Evolutionary conservation across 1,140 invertebrate genomes (phyloP), one percentile per base, ranked within the genome.

Genomic region (Cotesia chilonis): DNA sequence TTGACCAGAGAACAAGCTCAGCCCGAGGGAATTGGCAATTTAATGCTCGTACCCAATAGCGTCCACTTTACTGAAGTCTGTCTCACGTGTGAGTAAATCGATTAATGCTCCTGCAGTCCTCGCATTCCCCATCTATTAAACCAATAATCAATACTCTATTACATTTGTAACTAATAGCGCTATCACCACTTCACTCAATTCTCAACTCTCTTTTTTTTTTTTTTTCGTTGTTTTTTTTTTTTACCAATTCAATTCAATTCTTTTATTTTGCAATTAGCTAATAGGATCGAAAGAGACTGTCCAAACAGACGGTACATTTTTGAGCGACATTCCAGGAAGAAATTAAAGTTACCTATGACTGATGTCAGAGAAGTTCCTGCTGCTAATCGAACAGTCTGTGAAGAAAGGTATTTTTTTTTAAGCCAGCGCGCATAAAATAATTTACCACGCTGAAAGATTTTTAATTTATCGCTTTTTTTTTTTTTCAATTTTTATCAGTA

Each of bases 51-150:
- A 4, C 94, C 94, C 2, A 94, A 95, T 76, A 94, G 93, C 80
- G 92, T 95, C 4, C 94, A 96, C 82, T 96, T 96, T 79, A 94
- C 93, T 14, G 94, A 96, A 90, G 92, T 96, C 38, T 97, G 95
- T 82, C 88, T 96, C 14, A 91, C 93, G 41, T 95, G 95, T 96
- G 87, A 92, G 93, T 90, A 73, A 52, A 66, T 9, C 14, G 14
- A 20, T 17, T 20, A 14, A 59, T 20, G 57, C 4, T 17, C 14
- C 7, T 20, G 7, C 17, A 28, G 20, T 28, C 20, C 20, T 20
- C 41, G 2, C 7, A 52, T 37, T 61, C n/a, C 38, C 12, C 51
- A 3, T 52, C 6, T 28, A 7, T 73, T 69, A 7, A 41, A 47
- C 12, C 41, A 7, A 47, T 4, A 52, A 68, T 54, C 35, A 68